Percentiles rank a stretch among this genome's conserved stretches.
phyloP scores from a whole-genome alignment of 2,888 invertebrate genomes.

The Megalurothrips usitatus region DNA sequence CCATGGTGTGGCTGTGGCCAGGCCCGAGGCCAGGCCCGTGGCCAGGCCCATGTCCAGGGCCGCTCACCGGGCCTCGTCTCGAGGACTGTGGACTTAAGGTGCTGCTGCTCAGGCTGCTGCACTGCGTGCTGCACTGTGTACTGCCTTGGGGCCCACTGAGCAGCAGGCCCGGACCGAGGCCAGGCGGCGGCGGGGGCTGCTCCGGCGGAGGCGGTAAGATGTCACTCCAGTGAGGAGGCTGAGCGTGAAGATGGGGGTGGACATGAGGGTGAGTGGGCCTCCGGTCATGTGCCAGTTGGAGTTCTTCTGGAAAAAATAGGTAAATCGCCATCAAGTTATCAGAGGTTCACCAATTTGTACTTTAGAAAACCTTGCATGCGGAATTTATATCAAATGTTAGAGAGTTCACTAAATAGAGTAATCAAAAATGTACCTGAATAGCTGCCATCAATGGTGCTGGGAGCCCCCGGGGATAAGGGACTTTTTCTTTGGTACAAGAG shows the following conservation, averaged over 20 bases:
- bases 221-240: constrained; percentile 40
- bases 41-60: neutral
- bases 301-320: neutral
- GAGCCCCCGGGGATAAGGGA: neutral
- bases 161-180: neutral
- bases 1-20: neutral
- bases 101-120: neutral
- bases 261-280: constrained; percentile 29
- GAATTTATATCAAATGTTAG: constrained; percentile 32
- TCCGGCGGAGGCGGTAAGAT: constrained; percentile 41
- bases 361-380: constrained; percentile 32
- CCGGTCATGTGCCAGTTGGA: neutral
- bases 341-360: constrained; percentile 9
- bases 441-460: constrained; percentile 2
- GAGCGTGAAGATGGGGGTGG: constrained; percentile 34
- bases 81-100: neutral
- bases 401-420: constrained; percentile 33
- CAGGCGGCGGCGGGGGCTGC: constrained; percentile 38
- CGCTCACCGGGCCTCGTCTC: neutral
- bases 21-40: neutral
- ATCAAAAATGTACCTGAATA: neutral
- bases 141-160: neutral
- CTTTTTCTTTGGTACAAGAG: neutral
- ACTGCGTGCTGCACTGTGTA: neutral
- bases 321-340: neutral